Base-by-base conservation (phyloP, 2,888 invertebrate species). In the Leucania comma region DNA sequence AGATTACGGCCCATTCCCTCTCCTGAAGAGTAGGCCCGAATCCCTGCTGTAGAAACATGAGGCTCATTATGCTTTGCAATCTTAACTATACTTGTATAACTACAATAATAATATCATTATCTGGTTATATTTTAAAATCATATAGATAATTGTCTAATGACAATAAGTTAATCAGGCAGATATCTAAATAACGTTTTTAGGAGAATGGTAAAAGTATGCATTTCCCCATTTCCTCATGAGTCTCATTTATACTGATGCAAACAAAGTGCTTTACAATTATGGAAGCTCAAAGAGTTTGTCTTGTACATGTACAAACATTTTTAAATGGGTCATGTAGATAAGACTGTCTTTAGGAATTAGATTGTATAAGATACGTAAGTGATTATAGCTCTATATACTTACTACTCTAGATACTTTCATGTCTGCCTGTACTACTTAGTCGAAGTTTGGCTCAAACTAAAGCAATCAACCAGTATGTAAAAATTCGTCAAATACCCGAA, bases 251-350 rank as follows among this genome's bases (percentile, higher is more conserved):
- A 54, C 2, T 48, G 32, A 57, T 57, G 32, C 24, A 48, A 65
- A 57, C 20, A 12, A 38, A 59, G 26, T 20, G n/a, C 48, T 35
- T n/a, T 6, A 14, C 35, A 59, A 26, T 59, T 26, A 5, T 57
- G 20, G 29, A 46, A 48, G 14, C 22, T 17, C 46, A 65, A 60
- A 51, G 26, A 56, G 56, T 22, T 46, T 42, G 17, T n/a, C 17
- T 26, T 22, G 22, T 59, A 46, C 26, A 12, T 8, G 14, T 60
- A 48, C 46, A 14, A 20, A 60, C 14, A 48, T 35, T 66, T 66
- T 59, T 35, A 66, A 26, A 67, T 67, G 51, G 51, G 51, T 67
- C 66, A 67, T 26, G 26, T 20, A 59, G 51, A 59, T 67, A 60
- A 59, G 22, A 8, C 4, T 22, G 35, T 17, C 26, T 54, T 38